Percentiles rank a stretch among this genome's conserved stretches.
Evolutionary conservation across 2,797 vertebrate species (phyloP).

Genomic region (Lutjanus campechanus): DNA sequence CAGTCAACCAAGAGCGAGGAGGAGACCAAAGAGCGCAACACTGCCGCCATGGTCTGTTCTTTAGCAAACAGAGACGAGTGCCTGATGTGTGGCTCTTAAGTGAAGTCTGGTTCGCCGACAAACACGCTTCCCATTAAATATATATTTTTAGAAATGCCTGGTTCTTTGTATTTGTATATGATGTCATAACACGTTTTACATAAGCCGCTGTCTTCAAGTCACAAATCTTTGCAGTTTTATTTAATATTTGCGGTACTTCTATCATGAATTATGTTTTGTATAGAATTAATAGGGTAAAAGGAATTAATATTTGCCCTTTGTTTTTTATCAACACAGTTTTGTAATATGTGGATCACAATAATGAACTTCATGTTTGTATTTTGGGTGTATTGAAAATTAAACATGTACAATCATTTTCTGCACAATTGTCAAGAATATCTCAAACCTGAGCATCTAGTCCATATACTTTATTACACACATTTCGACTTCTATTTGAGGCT

Average conservation of each 20-base stretch:
- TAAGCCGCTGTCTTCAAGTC: slow-evolving; percentile 4
- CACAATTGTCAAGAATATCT: not conserved
- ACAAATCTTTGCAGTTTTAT: slow-evolving; percentile 48
- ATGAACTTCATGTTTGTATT: slow-evolving; percentile 44
- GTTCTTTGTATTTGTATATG: slow-evolving; percentile 34
- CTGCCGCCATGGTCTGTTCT: slow-evolving; percentile 95
- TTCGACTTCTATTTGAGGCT: not conserved
- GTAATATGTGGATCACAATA: slow-evolving; percentile 12
- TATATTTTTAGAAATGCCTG: not conserved
- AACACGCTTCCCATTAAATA: not conserved
- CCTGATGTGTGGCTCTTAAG: slow-evolving; percentile 95
- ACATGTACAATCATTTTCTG: slow-evolving; percentile 4
- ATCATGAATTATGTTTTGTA: slow-evolving; percentile 51
- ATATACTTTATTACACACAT: not conserved
- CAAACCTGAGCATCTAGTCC: not conserved
- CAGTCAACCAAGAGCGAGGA: slow-evolving; percentile 73
- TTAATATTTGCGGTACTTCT: slow-evolving; percentile 46
- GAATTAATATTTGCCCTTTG: slow-evolving; percentile 24
- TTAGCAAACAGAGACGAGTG: slow-evolving; percentile 95
- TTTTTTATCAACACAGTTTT: slow-evolving; percentile 27
- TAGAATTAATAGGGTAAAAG: slow-evolving; percentile 41
- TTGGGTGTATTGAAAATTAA: slow-evolving; percentile 35
- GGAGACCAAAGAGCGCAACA: slow-evolving; percentile 90
- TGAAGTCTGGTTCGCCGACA: slow-evolving; percentile 35
- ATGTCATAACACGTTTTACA: slow-evolving; percentile 13